phyloP scores from a whole-genome alignment of 2,113 vertebrate genomes.

The Tragelaphus scriptus region DNA sequence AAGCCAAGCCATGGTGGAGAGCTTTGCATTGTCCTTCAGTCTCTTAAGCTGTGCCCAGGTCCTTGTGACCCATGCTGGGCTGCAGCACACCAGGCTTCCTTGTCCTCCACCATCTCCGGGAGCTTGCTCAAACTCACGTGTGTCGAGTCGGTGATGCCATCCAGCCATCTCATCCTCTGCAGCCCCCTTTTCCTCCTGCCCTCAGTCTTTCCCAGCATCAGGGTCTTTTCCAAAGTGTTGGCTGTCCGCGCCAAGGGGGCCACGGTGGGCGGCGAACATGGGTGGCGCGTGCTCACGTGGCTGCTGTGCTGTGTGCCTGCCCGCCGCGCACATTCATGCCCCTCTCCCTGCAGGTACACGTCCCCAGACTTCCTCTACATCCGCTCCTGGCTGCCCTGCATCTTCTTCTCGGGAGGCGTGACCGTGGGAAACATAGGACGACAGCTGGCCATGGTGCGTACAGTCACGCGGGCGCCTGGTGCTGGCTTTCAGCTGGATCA shows the following conservation, averaged over 20 bases:
- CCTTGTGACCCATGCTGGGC: not conserved
- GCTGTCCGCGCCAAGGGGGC: not conserved
- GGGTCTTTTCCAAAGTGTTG: not conserved
- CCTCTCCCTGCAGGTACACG: conserved; percentile 85
- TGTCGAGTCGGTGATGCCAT: not conserved
- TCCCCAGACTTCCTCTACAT: conserved; percentile 97
- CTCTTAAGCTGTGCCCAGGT: not conserved
- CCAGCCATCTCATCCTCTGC: not conserved
- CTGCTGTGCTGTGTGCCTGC: not conserved
- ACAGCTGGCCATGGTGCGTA: conserved; percentile 92
- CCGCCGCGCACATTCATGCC: fast-evolving
- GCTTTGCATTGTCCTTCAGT: not conserved
- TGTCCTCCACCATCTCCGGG: not conserved
- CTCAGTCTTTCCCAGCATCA: not conserved
- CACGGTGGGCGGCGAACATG: fast-evolving
- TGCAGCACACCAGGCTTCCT: not conserved
- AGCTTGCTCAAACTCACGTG: not conserved
- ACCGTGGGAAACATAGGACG: conserved; percentile 98
- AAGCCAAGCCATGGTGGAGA: not conserved
- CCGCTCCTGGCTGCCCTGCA: conserved; percentile 98
- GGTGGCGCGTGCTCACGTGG: fast-evolving
- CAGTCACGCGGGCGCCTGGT: fast-evolving
- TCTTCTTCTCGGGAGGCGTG: conserved; percentile 98
- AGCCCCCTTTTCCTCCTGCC: not conserved
- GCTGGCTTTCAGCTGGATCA: fast-evolving